Evolutionary conservation across 2,113 vertebrate genomes (phyloP).

Genomic region (Rhegmatorhina hoffmannsi): DNA sequence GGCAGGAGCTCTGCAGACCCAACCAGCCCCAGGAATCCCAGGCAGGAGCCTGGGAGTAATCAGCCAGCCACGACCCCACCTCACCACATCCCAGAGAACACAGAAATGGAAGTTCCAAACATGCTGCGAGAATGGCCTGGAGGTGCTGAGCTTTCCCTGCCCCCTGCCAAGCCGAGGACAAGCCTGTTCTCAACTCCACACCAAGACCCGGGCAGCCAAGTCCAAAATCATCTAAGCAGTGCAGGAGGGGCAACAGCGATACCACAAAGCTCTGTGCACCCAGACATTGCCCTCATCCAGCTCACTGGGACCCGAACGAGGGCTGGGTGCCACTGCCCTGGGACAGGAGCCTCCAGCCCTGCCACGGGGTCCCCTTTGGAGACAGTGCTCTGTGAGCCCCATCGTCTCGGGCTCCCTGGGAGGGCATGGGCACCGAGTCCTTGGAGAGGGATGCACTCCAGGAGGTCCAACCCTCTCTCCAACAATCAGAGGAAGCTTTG

Average conservation of each 20-base stretch:
- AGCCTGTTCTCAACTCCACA: background rate
- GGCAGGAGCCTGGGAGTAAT: background rate
- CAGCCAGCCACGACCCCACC: background rate
- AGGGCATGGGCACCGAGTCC: background rate
- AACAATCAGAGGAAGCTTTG: background rate
- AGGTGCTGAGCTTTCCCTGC: background rate
- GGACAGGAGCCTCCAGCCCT: background rate
- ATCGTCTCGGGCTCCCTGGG: fast-evolving
- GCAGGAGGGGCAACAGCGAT: fast-evolving
- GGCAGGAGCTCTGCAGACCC: background rate
- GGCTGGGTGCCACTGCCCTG: background rate
- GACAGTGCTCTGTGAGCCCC: fast-evolving
- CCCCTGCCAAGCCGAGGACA: background rate
- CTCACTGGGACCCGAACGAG: fast-evolving
- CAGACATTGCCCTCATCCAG: background rate
- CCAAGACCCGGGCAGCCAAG: background rate
- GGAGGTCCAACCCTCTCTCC: background rate
- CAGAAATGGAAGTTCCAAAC: fast-evolving
- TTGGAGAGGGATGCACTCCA: background rate
- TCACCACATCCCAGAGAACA: background rate
- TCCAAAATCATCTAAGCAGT: fast-evolving
- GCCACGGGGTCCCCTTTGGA: fast-evolving
- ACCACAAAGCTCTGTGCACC: fast-evolving
- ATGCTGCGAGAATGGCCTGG: fast-evolving
- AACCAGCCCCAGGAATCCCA: fast-evolving